phyloP scores from a whole-genome alignment of 2,888 invertebrate genomes.

The Andrena bicolor region DNA sequence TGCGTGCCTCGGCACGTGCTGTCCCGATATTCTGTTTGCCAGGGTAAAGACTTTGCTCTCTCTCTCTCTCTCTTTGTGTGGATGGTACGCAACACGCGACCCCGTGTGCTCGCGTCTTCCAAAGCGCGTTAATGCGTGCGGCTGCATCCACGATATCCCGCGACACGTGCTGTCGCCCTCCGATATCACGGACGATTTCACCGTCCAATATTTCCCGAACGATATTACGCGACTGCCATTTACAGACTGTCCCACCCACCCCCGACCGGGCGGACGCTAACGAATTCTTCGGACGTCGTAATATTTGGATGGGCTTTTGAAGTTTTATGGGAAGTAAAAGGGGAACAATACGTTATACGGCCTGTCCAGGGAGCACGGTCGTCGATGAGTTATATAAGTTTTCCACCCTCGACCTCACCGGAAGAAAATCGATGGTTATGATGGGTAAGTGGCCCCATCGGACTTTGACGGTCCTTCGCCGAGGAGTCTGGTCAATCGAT shows the following conservation, averaged over 20 bases:
- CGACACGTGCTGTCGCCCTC: constrained; percentile 3
- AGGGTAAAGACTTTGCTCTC: constrained; percentile 38
- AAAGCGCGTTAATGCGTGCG: constrained; percentile 24
- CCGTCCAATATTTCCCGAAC: constrained; percentile 67
- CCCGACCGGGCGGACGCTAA: constrained; percentile 3
- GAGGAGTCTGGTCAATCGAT: constrained; percentile 9
- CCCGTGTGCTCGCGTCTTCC: constrained; percentile 16
- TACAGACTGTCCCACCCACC: constrained; percentile 20
- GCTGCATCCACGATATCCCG: constrained; percentile 8
- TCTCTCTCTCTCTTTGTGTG: constrained; percentile 40
- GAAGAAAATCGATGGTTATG: constrained; percentile 47
- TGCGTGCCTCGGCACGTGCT: constrained; percentile 79
- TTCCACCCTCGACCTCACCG: background rate
- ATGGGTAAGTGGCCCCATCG: constrained; percentile 33
- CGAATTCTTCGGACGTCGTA: constrained; percentile 51
- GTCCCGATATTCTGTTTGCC: constrained; percentile 74
- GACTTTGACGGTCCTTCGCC: constrained; percentile 25
- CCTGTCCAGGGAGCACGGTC: background rate
- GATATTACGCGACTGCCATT: constrained; percentile 50
- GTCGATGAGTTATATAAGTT: constrained; percentile 52
- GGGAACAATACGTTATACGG: constrained; percentile 53
- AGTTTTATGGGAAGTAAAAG: constrained; percentile 55
- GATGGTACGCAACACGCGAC: constrained; percentile 2
- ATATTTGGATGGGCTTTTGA: constrained; percentile 50
- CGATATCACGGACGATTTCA: constrained; percentile 63